Evolutionary conservation across 2,888 invertebrate species (phyloP).

Genomic region (Adela reaumurella): DNA sequence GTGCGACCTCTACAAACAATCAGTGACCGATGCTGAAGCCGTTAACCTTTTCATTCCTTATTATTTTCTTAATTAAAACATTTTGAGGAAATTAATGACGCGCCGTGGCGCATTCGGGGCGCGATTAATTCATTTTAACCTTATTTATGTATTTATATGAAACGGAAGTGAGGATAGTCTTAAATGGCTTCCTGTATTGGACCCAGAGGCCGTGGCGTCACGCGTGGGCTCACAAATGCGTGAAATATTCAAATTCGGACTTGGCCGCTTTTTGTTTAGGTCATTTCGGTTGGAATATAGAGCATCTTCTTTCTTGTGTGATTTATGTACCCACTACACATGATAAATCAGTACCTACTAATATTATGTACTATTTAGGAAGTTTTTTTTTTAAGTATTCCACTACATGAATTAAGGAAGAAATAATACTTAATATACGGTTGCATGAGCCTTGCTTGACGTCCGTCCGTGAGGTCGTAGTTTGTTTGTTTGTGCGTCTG

Average conservation of each 20-base stretch:
- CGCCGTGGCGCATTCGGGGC: background rate
- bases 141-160: background rate
- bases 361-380: too few species aligned
- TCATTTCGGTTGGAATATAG: too few species aligned
- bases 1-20: too few species aligned
- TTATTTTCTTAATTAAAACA: conserved; percentile 3
- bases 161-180: background rate
- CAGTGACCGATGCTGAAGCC: background rate
- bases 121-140: background rate
- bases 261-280: background rate
- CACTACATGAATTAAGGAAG: too few species aligned
- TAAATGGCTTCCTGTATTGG: conserved; percentile 13
- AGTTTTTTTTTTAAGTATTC: too few species aligned
- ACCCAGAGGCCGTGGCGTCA: conserved; percentile 17
- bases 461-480: too few species aligned
- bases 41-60: background rate
- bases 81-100: conserved; percentile 4
- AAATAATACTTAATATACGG: too few species aligned
- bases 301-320: too few species aligned
- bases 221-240: conserved; percentile 28
- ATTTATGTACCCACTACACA: too few species aligned
- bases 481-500: too few species aligned
- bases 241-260: conserved; percentile 34
- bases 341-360: too few species aligned
- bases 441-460: too few species aligned